Conservation (phyloP, 2,797 vertebrate genomes). For the Moxostoma hubbsi region DNA sequence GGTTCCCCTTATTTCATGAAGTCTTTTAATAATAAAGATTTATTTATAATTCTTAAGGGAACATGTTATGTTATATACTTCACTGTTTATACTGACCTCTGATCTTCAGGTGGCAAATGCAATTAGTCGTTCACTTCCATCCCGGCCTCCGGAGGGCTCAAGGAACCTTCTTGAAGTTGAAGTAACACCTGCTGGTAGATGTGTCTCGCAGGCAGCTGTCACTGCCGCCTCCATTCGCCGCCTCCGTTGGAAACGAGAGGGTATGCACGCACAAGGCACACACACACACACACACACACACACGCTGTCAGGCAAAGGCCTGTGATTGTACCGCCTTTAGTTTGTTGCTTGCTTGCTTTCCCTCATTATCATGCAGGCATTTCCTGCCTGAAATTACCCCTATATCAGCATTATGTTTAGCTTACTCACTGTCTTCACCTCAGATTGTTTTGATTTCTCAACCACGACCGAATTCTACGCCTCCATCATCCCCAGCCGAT, state of each 20-base stretch:
- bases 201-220: conserved; percentile 94
- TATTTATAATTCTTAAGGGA: background rate
- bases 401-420: conserved; percentile 34
- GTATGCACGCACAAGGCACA: conserved; percentile 65
- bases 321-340: too few species aligned
- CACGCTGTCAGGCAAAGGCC: too few species aligned
- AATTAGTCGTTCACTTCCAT: conserved; percentile 94
- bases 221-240: conserved; percentile 97
- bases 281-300: background rate
- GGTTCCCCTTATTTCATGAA: background rate
- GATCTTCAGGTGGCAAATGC: conserved; percentile 89
- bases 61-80: conserved; percentile 1
- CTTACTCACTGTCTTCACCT: conserved; percentile 78
- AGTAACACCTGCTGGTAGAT: conserved; percentile 92
- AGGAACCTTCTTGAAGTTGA: conserved; percentile 95
- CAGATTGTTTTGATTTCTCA: conserved; percentile 99
- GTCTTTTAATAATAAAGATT: background rate
- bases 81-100: background rate
- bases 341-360: too few species aligned
- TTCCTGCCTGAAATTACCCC: background rate
- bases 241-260: conserved; percentile 98
- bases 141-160: conserved; percentile 87
- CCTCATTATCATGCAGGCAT: background rate
- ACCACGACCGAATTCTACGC: conserved; percentile 91
- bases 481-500: conserved; percentile 79